phyloP scores from a whole-genome alignment of 2,888 invertebrate species.

The Ctena decussata region DNA sequence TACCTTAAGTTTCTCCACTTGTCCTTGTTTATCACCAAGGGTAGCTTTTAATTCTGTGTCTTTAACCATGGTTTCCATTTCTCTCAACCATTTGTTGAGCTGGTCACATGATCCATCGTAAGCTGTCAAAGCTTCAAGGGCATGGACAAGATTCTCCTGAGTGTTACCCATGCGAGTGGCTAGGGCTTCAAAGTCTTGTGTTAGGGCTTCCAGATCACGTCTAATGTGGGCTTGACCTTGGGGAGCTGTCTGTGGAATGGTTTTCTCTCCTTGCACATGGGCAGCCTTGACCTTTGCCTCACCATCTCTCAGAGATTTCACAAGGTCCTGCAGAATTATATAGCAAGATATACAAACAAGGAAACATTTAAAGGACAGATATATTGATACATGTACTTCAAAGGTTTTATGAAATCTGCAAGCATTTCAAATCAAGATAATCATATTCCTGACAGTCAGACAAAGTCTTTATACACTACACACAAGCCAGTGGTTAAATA shows the following conservation, averaged over 20 bases:
- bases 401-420: too few species aligned
- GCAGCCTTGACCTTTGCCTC: slow-evolving; percentile 93
- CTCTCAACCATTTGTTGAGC: slow-evolving; percentile 94
- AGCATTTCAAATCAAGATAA: too few species aligned
- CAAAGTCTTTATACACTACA: too few species aligned
- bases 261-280: slow-evolving; percentile 94
- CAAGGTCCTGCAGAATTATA: slow-evolving; percentile 79
- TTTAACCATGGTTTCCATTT: slow-evolving; percentile 94
- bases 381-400: too few species aligned
- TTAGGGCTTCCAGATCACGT: slow-evolving; percentile 93
- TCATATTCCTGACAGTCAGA: too few species aligned
- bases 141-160: slow-evolving; percentile 94
- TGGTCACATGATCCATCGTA: slow-evolving; percentile 93
- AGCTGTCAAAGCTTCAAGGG: slow-evolving; percentile 92
- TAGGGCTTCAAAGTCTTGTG: slow-evolving; percentile 95
- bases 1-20: slow-evolving; percentile 92
- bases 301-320: slow-evolving; percentile 78
- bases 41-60: slow-evolving; percentile 94
- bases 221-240: slow-evolving; percentile 96
- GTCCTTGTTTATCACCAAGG: slow-evolving; percentile 93
- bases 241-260: slow-evolving; percentile 96
- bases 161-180: slow-evolving; percentile 94
- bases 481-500: too few species aligned
- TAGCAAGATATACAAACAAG: too few species aligned
- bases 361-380: too few species aligned